phyloP scores from a whole-genome alignment of 2,888 invertebrate genomes.

The Drosophila dives region DNA sequence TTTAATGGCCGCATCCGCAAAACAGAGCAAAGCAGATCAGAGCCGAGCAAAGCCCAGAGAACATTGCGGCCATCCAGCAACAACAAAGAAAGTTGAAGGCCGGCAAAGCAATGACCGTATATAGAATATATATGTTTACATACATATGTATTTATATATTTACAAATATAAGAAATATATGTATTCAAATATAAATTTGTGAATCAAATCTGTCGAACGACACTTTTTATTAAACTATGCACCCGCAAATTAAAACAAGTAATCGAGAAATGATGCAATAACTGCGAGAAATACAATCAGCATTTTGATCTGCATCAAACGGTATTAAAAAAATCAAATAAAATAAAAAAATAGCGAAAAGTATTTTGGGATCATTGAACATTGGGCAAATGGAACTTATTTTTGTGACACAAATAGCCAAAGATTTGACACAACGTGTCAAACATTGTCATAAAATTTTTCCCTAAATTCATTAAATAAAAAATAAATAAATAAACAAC shows the following conservation, averaged over 20 bases:
- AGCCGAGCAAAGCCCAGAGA: slow-evolving; percentile 38
- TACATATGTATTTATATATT: slow-evolving; percentile 2
- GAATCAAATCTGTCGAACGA: slow-evolving; percentile 44
- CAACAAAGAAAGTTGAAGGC: slow-evolving; percentile 80
- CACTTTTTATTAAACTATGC: slow-evolving; percentile 45
- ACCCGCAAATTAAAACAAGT: slow-evolving; percentile 13
- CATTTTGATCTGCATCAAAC: slow-evolving; percentile 14
- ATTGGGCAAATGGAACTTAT: neutral
- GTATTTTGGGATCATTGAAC: neutral
- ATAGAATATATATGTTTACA: slow-evolving; percentile 56
- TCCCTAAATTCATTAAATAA: neutral
- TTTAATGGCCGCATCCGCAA: slow-evolving; percentile 68
- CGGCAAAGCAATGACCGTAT: slow-evolving; percentile 74
- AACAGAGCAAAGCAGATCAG: slow-evolving; percentile 45
- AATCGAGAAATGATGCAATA: slow-evolving; percentile 64
- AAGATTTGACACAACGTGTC: neutral
- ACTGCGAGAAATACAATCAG: slow-evolving; percentile 32
- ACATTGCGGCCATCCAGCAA: slow-evolving; percentile 19
- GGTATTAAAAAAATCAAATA: neutral
- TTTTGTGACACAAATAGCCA: neutral
- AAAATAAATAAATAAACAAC: no score
- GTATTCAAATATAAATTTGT: slow-evolving; percentile 34
- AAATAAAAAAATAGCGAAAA: neutral
- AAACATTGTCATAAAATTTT: neutral
- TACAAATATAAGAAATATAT: slow-evolving; percentile 27